Evolutionary conservation across 30 jellyfish, hydroid and myxozoan genomes (phyloP), one percentile per base, ranked within the genome.

Genomic region (Chironex yamaguchii): DNA sequence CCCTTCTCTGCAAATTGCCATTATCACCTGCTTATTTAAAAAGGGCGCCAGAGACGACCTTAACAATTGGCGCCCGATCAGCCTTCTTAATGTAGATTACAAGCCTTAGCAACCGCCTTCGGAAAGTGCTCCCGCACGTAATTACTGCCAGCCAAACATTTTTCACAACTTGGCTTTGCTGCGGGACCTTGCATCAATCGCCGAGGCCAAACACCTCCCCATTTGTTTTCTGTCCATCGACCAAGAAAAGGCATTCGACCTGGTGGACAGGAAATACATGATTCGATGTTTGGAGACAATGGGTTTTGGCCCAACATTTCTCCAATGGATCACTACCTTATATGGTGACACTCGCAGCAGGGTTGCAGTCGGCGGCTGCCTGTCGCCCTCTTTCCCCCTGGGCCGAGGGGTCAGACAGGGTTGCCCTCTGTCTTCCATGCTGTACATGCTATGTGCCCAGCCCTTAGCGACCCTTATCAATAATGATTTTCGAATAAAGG

Each of bases 21-120:
- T 52, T n/a, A n/a, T n/a, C n/a, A n/a, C n/a, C n/a, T n/a, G 88
- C 64, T 78, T 76, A 11, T 49, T 34, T 26, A 76, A 76, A 29
- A 50, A 76, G 34, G 67, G 88, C 1, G 88, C 52, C 1, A 24
- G 71, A 27, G 31, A 32, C 23, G 79, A 76, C 64, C 52, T 76
- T 30, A 29, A 52, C 3, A 76, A 76, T 54, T 76, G 88, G 88
- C 70, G 88, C 20, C 88, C 88, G 26, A 53, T 76, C 9, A 76
- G 88, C 71, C 88, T 76, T 31, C 51, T 76, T 21, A 76, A 76
- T 49, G 76, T 22, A 22, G 76, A 76, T 51, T 52, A 76, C 30
- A 76, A 76, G 23, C 21, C 65, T 76, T 28, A 42, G 77, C 13
- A 50, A 76, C 58, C 71, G 88, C 26, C 71, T 76, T 2, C 30